Base-by-base conservation (phyloP, 2,797 vertebrate genomes). In the Crocidura indochinensis region DNA sequence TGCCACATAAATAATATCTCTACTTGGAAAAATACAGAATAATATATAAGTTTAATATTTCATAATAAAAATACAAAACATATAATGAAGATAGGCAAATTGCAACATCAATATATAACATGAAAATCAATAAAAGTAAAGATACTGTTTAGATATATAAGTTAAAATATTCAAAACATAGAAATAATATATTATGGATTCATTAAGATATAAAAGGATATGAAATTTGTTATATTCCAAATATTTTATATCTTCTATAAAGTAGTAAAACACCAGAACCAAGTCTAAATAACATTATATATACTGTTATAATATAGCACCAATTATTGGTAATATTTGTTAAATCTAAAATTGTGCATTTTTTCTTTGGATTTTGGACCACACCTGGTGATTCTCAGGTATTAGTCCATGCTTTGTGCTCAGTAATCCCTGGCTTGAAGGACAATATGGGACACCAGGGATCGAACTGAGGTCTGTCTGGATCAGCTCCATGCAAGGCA, bases 171-270 rank as follows among this genome's bases (percentile, higher is more conserved):
- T 83, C 86, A 92, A 81, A 20, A 5, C 5, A 17, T 46, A 81
- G 69, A 90, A 91, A 86, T 60, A 71, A 67, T 56, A 62, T 11
- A 46, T 0, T n/a, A 0, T 86, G 10, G 65, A 11, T 85, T 69
- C 80, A 72, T 4, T 79, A 85, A 10, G 22, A 1, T 6, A 17
- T 0, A 75, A 72, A 44, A 2, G 0, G 2, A 62, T 73, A 29
- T 26, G 31, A 81, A 2, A 76, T 77, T 82, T 84, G 1, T 14
- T 75, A 24, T 69, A 67, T 84, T 2, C 75, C 7, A 87, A 75
- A 62, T 88, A 91, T 71, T 62, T 67, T 81, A 83, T 87, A 4
- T 27, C 24, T 87, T 84, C 31, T 14, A 47, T 81, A 76, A 93
- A 83, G 64, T 47, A 89, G 15, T 8, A 60, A 88, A 72, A 38